These are phyloP conservation scores for Theocolax elegans DNA, from an alignment of 1,140 invertebrate genomes.

Conservation along the genomic window DNA sequence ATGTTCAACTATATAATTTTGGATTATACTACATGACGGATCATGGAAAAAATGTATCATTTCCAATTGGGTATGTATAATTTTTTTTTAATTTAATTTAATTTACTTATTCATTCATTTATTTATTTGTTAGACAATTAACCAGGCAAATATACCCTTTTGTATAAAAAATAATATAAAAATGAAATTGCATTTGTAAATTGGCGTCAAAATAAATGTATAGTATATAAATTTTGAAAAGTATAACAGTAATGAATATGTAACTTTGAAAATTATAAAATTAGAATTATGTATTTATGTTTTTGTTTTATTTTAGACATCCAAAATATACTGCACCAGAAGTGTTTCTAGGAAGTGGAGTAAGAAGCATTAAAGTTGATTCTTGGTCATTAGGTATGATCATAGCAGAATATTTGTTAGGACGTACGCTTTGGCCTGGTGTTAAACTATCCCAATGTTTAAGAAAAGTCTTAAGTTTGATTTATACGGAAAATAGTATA, in stretches of 20 bases:
- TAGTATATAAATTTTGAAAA: too few species aligned
- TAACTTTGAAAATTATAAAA: too few species aligned
- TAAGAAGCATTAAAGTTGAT: constrained; percentile 80
- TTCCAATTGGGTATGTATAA: constrained; percentile 85
- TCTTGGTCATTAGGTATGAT: constrained; percentile 93
- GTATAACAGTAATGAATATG: too few species aligned
- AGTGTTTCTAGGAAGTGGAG: constrained; percentile 74
- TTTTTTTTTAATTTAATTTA: not conserved
- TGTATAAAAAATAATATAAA: too few species aligned
- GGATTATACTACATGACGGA: constrained; percentile 93
- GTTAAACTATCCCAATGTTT: constrained; percentile 79
- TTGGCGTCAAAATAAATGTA: too few species aligned
- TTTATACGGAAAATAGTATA: constrained; percentile 71
- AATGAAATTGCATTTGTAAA: too few species aligned
- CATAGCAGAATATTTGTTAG: constrained; percentile 80
- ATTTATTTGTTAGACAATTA: too few species aligned
- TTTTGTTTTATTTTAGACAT: constrained; percentile 65
- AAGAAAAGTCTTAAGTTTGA: constrained; percentile 79
- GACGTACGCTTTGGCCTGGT: constrained; percentile 75
- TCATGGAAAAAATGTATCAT: constrained; percentile 84
- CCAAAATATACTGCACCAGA: constrained; percentile 90
- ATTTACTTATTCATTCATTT: not conserved
- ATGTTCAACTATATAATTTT: constrained; percentile 91
- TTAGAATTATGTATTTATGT: not conserved
- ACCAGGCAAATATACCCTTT: too few species aligned